Evolutionary conservation across 1,140 invertebrate genomes (phyloP).

Genomic region (Phocides pigmalion): DNA sequence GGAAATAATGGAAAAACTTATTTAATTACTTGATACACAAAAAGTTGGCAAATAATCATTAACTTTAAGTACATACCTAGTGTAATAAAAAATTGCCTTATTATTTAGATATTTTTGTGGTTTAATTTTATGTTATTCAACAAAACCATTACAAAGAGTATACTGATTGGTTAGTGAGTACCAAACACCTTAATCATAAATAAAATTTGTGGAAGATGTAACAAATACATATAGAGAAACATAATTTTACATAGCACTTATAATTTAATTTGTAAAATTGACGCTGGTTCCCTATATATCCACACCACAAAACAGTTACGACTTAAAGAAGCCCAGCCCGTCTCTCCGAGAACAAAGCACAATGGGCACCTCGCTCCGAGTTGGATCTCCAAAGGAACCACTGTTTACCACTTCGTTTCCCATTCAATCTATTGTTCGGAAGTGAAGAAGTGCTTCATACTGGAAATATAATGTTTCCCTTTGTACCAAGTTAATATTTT

Average conservation of each 20-base stretch:
- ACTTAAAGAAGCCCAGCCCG: not conserved
- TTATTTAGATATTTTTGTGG: too few relatives aligned
- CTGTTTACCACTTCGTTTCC: constrained; percentile 81
- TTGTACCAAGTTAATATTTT: constrained; percentile 83
- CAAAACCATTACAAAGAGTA: too few relatives aligned
- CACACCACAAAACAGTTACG: not conserved
- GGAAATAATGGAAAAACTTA: not conserved
- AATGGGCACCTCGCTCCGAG: constrained; percentile 46
- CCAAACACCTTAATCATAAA: too few relatives aligned
- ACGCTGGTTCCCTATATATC: not conserved
- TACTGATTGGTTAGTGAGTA: too few relatives aligned
- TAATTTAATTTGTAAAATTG: not conserved
- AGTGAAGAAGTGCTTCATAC: constrained; percentile 78
- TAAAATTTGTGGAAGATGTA: too few relatives aligned
- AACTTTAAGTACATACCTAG: not conserved
- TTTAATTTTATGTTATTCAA: too few relatives aligned
- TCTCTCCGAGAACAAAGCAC: constrained; percentile 31
- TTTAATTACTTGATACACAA: not conserved
- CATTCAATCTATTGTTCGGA: constrained; percentile 79
- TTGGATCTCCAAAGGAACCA: constrained; percentile 63
- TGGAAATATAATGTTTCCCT: constrained; percentile 79
- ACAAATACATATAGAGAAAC: not conserved
- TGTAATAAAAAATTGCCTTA: not conserved
- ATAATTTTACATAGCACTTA: not conserved
- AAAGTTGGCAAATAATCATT: not conserved